Evolutionary conservation across 2,797 vertebrate species (phyloP).

Genomic region (Oreochromis grahami): DNA sequence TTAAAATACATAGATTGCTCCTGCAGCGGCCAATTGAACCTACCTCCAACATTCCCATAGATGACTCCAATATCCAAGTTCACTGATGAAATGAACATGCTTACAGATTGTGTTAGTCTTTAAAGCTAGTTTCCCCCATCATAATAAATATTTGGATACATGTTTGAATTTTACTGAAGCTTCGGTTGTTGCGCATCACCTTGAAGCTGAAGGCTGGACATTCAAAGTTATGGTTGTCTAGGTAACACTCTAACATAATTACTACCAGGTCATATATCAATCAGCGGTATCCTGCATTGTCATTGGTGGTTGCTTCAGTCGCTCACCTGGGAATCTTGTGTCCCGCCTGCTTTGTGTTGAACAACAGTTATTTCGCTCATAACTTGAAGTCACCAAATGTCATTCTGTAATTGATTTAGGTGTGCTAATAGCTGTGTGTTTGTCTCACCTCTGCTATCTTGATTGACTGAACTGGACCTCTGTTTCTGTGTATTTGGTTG

Average conservation of each 20-base stretch:
- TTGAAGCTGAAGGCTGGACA: background rate
- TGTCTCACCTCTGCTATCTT: accelerated
- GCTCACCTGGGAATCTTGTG: background rate
- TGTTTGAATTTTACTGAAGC: background rate
- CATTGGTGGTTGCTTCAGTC: background rate
- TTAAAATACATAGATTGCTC: background rate
- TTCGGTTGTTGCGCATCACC: accelerated
- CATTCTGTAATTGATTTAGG: background rate
- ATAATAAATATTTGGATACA: background rate
- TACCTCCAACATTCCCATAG: accelerated
- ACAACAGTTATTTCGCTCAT: background rate
- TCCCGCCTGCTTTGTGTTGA: background rate
- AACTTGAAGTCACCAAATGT: background rate
- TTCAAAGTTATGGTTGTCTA: background rate
- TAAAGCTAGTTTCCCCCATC: background rate
- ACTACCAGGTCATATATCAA: background rate
- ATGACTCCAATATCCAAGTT: background rate
- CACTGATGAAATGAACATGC: background rate
- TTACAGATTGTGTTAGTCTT: background rate
- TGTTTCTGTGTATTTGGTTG: accelerated
- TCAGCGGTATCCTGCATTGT: accelerated
- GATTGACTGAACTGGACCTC: background rate
- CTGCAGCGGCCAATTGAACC: accelerated
- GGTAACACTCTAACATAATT: background rate
- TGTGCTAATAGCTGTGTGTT: background rate